Percentiles rank a stretch among this genome's conserved stretches.
Evolutionary conservation across 2,113 vertebrate species (phyloP).

Genomic region (Macaca nemestrina): DNA sequence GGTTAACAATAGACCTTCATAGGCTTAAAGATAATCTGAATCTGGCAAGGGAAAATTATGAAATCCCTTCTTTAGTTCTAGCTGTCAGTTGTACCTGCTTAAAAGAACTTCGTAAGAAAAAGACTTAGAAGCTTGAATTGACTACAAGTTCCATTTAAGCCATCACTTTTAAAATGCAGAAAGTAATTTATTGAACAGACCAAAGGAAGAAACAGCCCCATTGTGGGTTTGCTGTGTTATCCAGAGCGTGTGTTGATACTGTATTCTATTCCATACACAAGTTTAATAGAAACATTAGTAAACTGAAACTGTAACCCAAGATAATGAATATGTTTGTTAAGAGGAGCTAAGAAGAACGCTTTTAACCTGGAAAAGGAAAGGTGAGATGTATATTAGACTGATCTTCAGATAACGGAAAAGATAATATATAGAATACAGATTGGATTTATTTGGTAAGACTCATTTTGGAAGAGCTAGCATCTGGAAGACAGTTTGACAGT

Average conservation of each 20-base stretch:
- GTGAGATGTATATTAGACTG: not conserved
- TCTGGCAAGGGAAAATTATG: constrained; percentile 7
- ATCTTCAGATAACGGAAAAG: constrained; percentile 15
- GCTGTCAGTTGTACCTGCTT: not conserved
- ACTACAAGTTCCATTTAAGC: not conserved
- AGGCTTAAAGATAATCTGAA: constrained; percentile 36
- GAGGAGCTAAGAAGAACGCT: not conserved
- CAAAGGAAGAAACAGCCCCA: constrained; percentile 14
- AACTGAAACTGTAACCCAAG: not conserved
- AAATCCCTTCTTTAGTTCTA: constrained; percentile 9
- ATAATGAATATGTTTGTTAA: constrained; percentile 15
- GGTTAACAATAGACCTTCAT: constrained; percentile 15
- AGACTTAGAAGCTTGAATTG: not conserved
- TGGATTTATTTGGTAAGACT: constrained; percentile 16
- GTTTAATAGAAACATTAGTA: constrained; percentile 24
- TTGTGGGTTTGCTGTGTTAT: not conserved
- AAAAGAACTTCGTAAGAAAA: constrained; percentile 48
- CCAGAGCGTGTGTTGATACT: not conserved
- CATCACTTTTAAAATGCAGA: constrained; percentile 25
- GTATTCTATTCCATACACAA: not conserved
- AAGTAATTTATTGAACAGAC: constrained; percentile 42
- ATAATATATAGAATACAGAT: not conserved
- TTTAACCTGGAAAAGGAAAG: constrained; percentile 46
- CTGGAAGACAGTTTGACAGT: not conserved
- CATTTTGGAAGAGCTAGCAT: constrained; percentile 34